Evolutionary conservation across 92 coral and sea anemone species (phyloP).

Genomic region (Phenganax subtilis): DNA sequence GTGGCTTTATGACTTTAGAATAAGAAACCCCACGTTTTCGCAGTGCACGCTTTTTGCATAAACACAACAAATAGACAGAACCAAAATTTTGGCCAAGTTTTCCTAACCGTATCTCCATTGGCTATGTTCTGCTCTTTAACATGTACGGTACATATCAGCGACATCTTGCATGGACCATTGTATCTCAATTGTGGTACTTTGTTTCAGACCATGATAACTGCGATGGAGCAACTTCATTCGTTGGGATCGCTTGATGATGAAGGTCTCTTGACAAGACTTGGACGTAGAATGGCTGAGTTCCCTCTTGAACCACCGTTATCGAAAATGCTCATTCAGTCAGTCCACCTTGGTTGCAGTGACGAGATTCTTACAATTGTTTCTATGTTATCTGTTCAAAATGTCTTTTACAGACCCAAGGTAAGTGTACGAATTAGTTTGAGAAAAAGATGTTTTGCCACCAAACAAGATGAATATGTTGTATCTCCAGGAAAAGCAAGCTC

Average conservation of each 20-base stretch:
- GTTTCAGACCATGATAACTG: conserved; percentile 87
- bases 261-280: conserved; percentile 84
- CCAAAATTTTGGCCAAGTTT: too few species aligned
- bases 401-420: conserved; percentile 98
- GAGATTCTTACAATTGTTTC: conserved; percentile 88
- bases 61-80: too few species aligned
- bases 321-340: conserved; percentile 94
- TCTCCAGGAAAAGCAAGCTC: conserved; percentile 86
- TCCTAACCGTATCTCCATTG: too few species aligned
- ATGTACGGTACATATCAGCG: too few species aligned
- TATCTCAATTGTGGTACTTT: not conserved
- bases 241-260: conserved; percentile 91
- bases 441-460: not conserved
- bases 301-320: conserved; percentile 95
- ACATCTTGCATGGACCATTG: not conserved
- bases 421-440: not conserved
- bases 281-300: conserved; percentile 97
- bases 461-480: not conserved
- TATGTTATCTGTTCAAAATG: conserved; percentile 95
- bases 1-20: not conserved
- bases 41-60: too few species aligned
- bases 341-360: conserved; percentile 94
- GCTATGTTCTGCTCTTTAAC: too few species aligned
- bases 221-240: conserved; percentile 95
- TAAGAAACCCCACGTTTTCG: too few species aligned